Conservation (phyloP, 2,113 vertebrate species). For the Maccullochella peelii region DNA sequence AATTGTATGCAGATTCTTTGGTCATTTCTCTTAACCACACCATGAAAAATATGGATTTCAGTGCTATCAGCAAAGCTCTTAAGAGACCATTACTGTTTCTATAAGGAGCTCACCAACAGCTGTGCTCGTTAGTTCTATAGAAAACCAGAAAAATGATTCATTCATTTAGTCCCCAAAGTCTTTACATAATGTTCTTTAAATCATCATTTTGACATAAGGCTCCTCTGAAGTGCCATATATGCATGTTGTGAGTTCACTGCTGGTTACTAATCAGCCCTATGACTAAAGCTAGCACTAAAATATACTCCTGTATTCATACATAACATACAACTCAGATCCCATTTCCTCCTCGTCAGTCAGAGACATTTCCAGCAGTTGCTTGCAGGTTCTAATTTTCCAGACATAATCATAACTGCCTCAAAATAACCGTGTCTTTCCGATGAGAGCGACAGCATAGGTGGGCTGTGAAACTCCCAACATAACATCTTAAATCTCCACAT, state of each 20-base stretch:
- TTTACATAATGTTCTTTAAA: constrained; percentile 7
- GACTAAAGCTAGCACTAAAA: not conserved
- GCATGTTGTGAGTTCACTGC: not conserved
- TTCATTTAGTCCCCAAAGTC: too few species aligned
- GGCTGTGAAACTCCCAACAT: constrained; percentile 23
- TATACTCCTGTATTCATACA: not conserved
- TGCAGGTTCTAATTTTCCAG: constrained; percentile 16
- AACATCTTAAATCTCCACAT: constrained; percentile 27
- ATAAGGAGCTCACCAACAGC: not conserved
- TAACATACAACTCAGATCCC: not conserved
- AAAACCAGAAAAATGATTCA: not conserved
- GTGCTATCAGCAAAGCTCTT: not conserved
- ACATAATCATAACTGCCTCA: constrained; percentile 4
- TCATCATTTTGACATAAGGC: not conserved
- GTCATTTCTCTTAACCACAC: not conserved
- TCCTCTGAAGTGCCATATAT: not conserved
- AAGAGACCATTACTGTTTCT: not conserved
- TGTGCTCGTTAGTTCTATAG: not conserved
- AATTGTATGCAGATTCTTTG: not conserved
- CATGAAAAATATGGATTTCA: not conserved
- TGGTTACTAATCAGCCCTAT: not conserved
- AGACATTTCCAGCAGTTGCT: constrained; percentile 6
- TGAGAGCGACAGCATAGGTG: constrained; percentile 10
- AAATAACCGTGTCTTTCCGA: constrained; percentile 12
- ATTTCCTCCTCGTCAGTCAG: not conserved